Evolutionary conservation across 1,140 invertebrate genomes (phyloP).

Genomic region (Ooceraea biroi): DNA sequence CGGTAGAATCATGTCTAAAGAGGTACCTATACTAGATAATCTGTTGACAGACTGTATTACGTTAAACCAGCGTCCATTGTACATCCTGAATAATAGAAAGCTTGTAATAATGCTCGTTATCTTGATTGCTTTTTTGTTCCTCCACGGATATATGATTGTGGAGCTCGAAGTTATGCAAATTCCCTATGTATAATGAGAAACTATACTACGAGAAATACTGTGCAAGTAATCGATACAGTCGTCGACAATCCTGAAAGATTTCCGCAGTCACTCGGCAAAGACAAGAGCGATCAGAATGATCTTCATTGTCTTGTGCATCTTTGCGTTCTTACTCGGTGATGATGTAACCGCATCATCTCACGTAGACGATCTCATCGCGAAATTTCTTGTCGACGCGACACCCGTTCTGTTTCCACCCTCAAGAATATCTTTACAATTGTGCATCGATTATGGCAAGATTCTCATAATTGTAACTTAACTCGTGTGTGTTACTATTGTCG

Average conservation of each 20-base stretch:
- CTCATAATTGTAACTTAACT: not conserved
- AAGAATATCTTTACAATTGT: slow-evolving; percentile 70
- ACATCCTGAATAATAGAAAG: not conserved
- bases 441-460: slow-evolving; percentile 63
- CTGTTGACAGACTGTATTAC: not conserved
- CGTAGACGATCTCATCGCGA: slow-evolving; percentile 33
- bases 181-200: slow-evolving; percentile 10
- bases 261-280: not conserved
- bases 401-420: slow-evolving; percentile 55
- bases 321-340: not conserved
- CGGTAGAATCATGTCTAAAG: not conserved
- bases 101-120: not conserved
- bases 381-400: slow-evolving; percentile 64
- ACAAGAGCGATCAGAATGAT: not conserved
- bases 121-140: slow-evolving; percentile 1
- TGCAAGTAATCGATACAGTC: slow-evolving; percentile 3
- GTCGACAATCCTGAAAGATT: not conserved
- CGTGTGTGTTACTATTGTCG: not conserved
- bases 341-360: not conserved
- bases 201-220: not conserved
- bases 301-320: not conserved
- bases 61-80: not conserved
- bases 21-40: not conserved
- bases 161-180: slow-evolving; percentile 3
- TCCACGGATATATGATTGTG: not conserved